Percentiles rank a stretch among this genome's conserved stretches.
These are phyloP conservation scores for Drosophila falleni DNA, from an alignment of 2,888 invertebrate genomes.

Conservation along the genomic window DNA sequence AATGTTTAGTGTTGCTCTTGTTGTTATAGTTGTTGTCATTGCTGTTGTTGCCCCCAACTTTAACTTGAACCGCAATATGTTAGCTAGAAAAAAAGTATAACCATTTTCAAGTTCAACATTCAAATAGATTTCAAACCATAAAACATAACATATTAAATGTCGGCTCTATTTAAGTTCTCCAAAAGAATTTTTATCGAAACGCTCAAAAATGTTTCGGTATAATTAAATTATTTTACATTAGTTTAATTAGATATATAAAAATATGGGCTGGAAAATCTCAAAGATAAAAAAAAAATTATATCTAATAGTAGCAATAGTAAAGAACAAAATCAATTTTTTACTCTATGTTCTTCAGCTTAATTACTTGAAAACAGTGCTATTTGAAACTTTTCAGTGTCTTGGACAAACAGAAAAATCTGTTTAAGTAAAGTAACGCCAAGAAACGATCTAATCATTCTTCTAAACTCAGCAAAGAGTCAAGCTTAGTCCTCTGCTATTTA, in stretches of 20 bases:
- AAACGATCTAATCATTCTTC: constrained; percentile 2
- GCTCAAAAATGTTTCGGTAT: not conserved
- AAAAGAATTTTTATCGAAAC: not conserved
- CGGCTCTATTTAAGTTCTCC: not conserved
- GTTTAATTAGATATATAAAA: no score
- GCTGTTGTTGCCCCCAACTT: constrained; percentile 14
- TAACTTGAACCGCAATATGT: constrained; percentile 40
- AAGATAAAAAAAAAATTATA: no score
- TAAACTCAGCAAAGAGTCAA: not conserved
- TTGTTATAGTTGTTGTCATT: constrained; percentile 2
- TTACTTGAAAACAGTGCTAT: not conserved
- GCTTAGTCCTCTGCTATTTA: constrained; percentile 8
- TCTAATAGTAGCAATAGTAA: no score
- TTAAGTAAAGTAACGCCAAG: not conserved
- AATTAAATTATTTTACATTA: not conserved
- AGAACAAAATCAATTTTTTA: no score
- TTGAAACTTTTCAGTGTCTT: not conserved
- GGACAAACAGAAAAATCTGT: not conserved
- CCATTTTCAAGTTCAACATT: constrained; percentile 32
- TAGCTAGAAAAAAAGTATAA: constrained; percentile 11
- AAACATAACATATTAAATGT: not conserved
- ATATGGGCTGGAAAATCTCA: no score
- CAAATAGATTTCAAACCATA: constrained; percentile 17
- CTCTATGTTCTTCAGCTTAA: not conserved
- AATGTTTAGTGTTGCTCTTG: constrained; percentile 17